A percentile compares a stretch with the other conserved stretches of the same genome.
phyloP scores from a whole-genome alignment of 2,888 invertebrate species.

The Malthinus seriepunctatus region DNA sequence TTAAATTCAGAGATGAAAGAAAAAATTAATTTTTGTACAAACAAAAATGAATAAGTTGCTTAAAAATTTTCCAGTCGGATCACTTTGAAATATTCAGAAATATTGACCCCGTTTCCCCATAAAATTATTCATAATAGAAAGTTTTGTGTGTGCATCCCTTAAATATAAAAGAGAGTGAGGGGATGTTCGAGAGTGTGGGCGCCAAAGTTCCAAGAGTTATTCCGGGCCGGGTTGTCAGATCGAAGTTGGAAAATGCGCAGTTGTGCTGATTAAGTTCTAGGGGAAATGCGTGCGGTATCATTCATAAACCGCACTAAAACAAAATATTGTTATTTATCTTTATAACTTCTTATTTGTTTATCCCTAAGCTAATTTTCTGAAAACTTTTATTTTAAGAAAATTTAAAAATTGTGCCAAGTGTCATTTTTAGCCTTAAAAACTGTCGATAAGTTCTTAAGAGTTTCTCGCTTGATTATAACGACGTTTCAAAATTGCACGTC shows the following conservation, averaged over 20 bases:
- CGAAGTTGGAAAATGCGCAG: slow-evolving; percentile 11
- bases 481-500: no score
- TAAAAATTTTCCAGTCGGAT: neutral
- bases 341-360: no score
- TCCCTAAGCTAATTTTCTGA: no score
- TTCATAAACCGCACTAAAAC: no score
- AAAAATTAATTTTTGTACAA: neutral
- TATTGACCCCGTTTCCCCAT: slow-evolving; percentile 12
- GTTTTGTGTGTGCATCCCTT: slow-evolving; percentile 28
- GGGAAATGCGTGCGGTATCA: neutral
- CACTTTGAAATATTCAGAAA: neutral
- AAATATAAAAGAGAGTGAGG: slow-evolving; percentile 28
- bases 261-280: neutral
- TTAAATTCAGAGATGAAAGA: no score
- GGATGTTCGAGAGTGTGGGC: slow-evolving; percentile 27
- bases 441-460: no score
- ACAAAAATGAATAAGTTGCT: neutral
- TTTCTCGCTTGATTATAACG: no score
- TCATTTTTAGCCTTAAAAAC: no score
- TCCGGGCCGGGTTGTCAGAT: slow-evolving; percentile 33
- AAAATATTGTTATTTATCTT: no score
- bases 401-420: no score
- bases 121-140: slow-evolving; percentile 27
- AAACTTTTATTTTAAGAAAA: no score
- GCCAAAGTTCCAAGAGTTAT: slow-evolving; percentile 31